phyloP scores from a whole-genome alignment of 2,888 invertebrate genomes.

The Napeogenes sylphis region DNA sequence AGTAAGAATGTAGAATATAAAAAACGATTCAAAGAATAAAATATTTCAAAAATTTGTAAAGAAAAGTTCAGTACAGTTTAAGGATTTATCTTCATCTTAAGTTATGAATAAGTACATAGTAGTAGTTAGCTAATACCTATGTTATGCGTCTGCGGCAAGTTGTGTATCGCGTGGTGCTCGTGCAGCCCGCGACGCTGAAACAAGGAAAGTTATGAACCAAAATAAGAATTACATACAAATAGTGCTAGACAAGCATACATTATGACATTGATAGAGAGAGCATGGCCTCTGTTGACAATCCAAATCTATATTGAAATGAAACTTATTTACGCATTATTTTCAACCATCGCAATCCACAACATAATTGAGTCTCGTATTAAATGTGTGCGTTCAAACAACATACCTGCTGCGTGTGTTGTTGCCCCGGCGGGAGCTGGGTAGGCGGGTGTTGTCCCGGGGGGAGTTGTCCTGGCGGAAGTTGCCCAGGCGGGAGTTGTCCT shows the following conservation, averaged over 20 bases:
- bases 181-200: conserved; percentile 35
- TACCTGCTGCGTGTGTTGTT: conserved; percentile 39
- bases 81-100: too few relatives aligned
- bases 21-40: too few relatives aligned
- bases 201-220: not conserved
- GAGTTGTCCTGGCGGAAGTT: conserved; percentile 43
- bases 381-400: not conserved
- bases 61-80: too few relatives aligned
- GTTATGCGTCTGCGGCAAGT: conserved; percentile 56
- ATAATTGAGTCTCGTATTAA: not conserved
- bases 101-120: too few relatives aligned
- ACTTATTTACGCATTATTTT: too few relatives aligned
- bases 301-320: too few relatives aligned
- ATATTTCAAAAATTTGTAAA: too few relatives aligned
- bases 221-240: too few relatives aligned
- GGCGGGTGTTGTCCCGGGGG: conserved; percentile 29
- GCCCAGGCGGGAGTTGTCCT: conserved; percentile 45
- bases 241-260: too few relatives aligned
- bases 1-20: too few relatives aligned
- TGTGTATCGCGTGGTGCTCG: conserved; percentile 59
- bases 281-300: too few relatives aligned
- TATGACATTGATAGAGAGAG: too few relatives aligned
- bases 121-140: conserved; percentile 45
- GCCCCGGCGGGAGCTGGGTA: conserved; percentile 32
- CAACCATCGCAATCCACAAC: not conserved